These are phyloP conservation scores for Anhinga anhinga DNA, from an alignment of 2,113 vertebrate species.

Conservation along the genomic window DNA sequence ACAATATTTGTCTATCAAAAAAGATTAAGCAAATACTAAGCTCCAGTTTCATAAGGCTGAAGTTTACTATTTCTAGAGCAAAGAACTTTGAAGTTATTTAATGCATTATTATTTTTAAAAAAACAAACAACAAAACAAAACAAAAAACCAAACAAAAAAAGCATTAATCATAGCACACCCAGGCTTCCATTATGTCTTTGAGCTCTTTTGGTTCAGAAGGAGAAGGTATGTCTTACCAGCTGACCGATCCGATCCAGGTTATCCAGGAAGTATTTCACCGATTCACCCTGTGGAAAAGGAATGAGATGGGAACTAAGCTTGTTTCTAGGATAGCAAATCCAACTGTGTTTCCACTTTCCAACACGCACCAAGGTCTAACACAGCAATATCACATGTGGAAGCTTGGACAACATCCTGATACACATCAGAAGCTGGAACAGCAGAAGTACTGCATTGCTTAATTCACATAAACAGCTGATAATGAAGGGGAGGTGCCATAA, in stretches of 20 bases:
- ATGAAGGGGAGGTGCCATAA: neutral
- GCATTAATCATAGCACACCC: neutral
- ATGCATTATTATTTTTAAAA: neutral
- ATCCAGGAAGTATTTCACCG: conserved; percentile 97
- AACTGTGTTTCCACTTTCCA: neutral
- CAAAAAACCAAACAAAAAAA: neutral
- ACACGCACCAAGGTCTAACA: neutral
- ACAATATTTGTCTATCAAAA: neutral
- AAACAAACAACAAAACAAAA: neutral
- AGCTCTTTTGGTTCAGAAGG: neutral
- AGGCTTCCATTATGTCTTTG: neutral
- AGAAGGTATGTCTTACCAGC: conserved; percentile 80
- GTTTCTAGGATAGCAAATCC: neutral
- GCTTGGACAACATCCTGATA: neutral
- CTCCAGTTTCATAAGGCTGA: neutral
- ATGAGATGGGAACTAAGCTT: neutral
- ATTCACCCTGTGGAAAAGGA: conserved; percentile 85
- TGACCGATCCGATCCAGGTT: conserved; percentile 96
- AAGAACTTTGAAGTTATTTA: neutral
- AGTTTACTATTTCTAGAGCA: neutral
- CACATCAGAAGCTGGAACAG: neutral
- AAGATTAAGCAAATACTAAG: neutral
- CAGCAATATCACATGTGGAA: neutral
- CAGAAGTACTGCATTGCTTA: neutral
- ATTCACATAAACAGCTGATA: neutral